A percentile compares a stretch with the other conserved stretches of the same genome.
Evolutionary conservation across 2,888 invertebrate genomes (phyloP).

Genomic region (Myopa tessellatipennis): DNA sequence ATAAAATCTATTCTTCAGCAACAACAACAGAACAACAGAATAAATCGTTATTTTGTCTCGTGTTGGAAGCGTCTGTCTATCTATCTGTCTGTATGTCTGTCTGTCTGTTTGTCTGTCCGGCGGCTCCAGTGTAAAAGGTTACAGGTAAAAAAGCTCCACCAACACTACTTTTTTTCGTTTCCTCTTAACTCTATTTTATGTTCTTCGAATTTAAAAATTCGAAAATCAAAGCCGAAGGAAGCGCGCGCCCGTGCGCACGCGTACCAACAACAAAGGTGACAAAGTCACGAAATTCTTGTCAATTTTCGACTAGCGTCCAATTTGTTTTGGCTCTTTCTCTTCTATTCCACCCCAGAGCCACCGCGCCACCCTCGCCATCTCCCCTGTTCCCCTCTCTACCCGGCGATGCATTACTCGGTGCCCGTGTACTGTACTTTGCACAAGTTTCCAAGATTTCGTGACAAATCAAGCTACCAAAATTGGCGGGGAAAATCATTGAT

Average conservation of each 20-base stretch:
- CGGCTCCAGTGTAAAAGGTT: slow-evolving; percentile 64
- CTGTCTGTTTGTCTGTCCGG: slow-evolving; percentile 41
- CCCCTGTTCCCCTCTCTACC: background rate
- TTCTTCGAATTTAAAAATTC: slow-evolving; percentile 50
- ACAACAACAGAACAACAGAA: slow-evolving; percentile 21
- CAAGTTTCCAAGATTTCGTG: slow-evolving; percentile 59
- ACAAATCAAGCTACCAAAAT: slow-evolving; percentile 68
- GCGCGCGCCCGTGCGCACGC: slow-evolving; percentile 45
- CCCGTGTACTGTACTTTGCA: slow-evolving; percentile 24
- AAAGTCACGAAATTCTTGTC: slow-evolving; percentile 69
- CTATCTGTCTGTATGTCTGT: slow-evolving; percentile 41
- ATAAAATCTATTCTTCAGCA: background rate
- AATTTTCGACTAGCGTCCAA: slow-evolving; percentile 68
- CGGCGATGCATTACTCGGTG: slow-evolving; percentile 1
- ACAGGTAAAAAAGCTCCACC: slow-evolving; percentile 56
- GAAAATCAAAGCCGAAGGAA: slow-evolving; percentile 53
- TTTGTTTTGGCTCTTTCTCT: slow-evolving; percentile 63
- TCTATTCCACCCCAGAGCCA: background rate
- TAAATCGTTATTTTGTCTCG: slow-evolving; percentile 44
- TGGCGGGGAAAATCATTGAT: slow-evolving; percentile 54
- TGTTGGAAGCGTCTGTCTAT: slow-evolving; percentile 41
- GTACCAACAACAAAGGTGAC: slow-evolving; percentile 61
- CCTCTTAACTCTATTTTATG: background rate
- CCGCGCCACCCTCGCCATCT: background rate
- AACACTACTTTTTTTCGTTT: slow-evolving; percentile 33